A percentile compares a stretch with the other conserved stretches of the same genome.
Conservation (phyloP, 2,888 invertebrate species). For the Pardosa pseudoannulata region DNA sequence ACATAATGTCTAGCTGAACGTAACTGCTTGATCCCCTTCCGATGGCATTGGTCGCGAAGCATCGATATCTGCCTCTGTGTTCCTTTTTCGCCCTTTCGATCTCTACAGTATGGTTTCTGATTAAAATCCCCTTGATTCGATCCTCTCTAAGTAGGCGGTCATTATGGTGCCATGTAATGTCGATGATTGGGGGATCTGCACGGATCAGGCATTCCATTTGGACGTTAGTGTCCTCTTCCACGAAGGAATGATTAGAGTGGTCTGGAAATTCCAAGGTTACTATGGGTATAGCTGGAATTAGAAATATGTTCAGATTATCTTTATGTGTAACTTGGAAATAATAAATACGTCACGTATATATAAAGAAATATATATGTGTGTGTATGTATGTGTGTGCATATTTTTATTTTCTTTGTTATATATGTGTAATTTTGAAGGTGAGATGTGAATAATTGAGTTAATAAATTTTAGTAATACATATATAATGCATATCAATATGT, state of each 20-base stretch:
- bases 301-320: too few relatives aligned
- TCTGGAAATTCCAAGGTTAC: neutral
- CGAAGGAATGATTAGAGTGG: constrained; percentile 29
- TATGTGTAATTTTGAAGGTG: too few relatives aligned
- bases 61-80: constrained; percentile 13
- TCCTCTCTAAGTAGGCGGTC: constrained; percentile 23
- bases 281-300: constrained; percentile 16
- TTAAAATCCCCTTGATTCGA: constrained; percentile 25
- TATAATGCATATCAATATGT: too few relatives aligned
- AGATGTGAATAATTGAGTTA: too few relatives aligned
- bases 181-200: constrained; percentile 42
- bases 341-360: too few relatives aligned
- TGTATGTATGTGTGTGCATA: too few relatives aligned
- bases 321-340: too few relatives aligned
- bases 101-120: constrained; percentile 33
- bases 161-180: constrained; percentile 30
- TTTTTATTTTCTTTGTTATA: too few relatives aligned
- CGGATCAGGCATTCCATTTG: constrained; percentile 39
- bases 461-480: too few relatives aligned
- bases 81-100: constrained; percentile 19
- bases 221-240: constrained; percentile 45
- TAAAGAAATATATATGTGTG: too few relatives aligned
- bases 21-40: constrained; percentile 33
- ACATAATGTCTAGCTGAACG: constrained; percentile 39
- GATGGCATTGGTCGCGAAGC: constrained; percentile 13